Evolutionary conservation across 2,113 vertebrate genomes (phyloP).

Genomic region (Oryzias woworae): DNA sequence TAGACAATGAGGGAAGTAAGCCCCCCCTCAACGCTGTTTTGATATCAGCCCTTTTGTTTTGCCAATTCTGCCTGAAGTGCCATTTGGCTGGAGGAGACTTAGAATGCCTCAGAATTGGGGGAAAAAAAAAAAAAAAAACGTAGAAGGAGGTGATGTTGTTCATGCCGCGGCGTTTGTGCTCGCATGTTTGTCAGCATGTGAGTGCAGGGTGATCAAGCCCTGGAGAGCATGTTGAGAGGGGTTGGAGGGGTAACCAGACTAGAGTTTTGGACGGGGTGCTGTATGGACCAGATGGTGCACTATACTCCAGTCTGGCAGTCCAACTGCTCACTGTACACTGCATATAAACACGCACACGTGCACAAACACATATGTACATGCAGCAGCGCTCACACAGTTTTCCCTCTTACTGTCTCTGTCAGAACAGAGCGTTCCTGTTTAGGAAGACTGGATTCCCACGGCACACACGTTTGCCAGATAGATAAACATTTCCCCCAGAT

Average conservation of each 20-base stretch:
- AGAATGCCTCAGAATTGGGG: slow-evolving; percentile 24
- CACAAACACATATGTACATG: slow-evolving; percentile 49
- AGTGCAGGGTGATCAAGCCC: slow-evolving; percentile 64
- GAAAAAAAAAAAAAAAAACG: slow-evolving; percentile 34
- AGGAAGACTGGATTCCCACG: slow-evolving; percentile 64
- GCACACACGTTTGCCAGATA: slow-evolving; percentile 63
- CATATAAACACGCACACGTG: slow-evolving; percentile 64
- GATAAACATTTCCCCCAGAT: slow-evolving; percentile 61
- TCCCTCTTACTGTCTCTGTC: slow-evolving; percentile 60
- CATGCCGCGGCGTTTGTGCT: slow-evolving; percentile 37
- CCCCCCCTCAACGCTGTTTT: slow-evolving; percentile 55
- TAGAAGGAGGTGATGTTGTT: slow-evolving; percentile 57
- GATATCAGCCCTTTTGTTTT: slow-evolving; percentile 66
- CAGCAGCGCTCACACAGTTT: slow-evolving; percentile 42
- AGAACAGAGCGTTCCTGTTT: slow-evolving; percentile 70
- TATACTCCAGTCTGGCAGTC: slow-evolving; percentile 78
- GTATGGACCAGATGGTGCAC: slow-evolving; percentile 75
- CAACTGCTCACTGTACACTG: slow-evolving; percentile 76
- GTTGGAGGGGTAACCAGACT: slow-evolving; percentile 77
- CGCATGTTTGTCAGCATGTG: slow-evolving; percentile 25
- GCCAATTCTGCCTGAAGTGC: slow-evolving; percentile 61
- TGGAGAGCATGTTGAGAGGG: slow-evolving; percentile 74
- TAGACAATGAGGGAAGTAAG: slow-evolving; percentile 52
- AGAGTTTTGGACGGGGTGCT: slow-evolving; percentile 72
- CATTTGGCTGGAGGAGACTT: slow-evolving; percentile 64